These are phyloP conservation scores for Tympanoctomys barrerae DNA, from an alignment of 2,797 vertebrate species.

Conservation along the genomic window DNA sequence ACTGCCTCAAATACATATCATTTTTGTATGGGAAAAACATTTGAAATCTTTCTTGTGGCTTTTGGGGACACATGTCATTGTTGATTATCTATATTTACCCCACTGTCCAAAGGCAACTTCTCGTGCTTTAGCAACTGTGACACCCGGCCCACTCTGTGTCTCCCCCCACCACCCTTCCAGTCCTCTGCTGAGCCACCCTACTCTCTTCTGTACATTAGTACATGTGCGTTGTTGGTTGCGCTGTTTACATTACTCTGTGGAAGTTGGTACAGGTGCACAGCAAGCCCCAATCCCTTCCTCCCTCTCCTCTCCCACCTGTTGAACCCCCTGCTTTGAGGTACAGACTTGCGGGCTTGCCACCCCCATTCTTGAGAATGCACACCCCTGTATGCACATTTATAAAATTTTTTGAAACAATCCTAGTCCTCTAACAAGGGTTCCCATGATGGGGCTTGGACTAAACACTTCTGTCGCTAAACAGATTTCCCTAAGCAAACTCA, in stretches of 20 bases:
- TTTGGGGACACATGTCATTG: background rate
- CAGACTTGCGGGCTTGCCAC: background rate
- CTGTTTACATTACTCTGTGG: background rate
- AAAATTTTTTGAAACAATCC: background rate
- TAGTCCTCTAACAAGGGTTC: background rate
- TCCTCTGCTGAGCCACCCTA: background rate
- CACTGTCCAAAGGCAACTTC: background rate
- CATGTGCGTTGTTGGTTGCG: background rate
- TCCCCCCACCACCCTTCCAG: background rate
- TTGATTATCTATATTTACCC: background rate
- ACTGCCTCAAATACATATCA: background rate
- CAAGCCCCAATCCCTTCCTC: background rate
- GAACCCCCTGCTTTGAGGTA: background rate
- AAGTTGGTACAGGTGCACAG: background rate
- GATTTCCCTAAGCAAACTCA: background rate
- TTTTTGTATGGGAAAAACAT: background rate
- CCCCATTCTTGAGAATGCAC: background rate
- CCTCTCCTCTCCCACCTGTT: background rate
- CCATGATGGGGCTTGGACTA: rapidly evolving
- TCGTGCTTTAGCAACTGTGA: background rate
- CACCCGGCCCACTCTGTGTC: background rate
- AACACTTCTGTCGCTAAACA: background rate
- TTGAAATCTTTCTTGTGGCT: background rate
- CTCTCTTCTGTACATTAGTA: background rate
- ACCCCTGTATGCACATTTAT: background rate